Evolutionary conservation across 2,797 vertebrate species (phyloP).

Genomic region (Rhabdomys pumilio): DNA sequence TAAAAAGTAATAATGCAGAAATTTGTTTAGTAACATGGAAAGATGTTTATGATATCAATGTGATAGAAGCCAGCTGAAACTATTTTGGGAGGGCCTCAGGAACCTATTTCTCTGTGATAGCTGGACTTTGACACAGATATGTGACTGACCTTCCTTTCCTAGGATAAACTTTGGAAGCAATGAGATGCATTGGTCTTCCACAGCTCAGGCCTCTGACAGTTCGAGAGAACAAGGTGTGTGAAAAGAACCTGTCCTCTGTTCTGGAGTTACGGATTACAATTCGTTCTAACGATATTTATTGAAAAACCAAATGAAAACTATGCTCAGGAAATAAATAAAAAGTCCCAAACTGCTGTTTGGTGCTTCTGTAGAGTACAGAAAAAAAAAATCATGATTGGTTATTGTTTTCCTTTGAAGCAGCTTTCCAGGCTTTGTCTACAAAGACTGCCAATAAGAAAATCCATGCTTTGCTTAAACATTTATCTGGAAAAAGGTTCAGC

Average conservation of each 20-base stretch:
- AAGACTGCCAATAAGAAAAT: background rate
- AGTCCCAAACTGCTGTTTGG: background rate
- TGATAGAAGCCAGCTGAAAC: constrained; percentile 22
- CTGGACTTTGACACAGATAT: background rate
- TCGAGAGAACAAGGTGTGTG: background rate
- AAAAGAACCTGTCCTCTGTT: background rate
- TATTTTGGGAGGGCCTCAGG: background rate
- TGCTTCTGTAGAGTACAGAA: background rate
- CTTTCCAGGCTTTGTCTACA: background rate
- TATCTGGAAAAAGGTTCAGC: background rate
- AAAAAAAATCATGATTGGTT: background rate
- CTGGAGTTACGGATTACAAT: constrained; percentile 19
- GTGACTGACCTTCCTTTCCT: background rate
- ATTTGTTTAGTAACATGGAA: constrained; percentile 34
- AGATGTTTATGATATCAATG: constrained; percentile 13
- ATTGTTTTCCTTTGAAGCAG: constrained; percentile 28
- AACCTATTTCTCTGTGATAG: background rate
- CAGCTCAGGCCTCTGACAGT: background rate
- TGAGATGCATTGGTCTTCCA: constrained; percentile 15
- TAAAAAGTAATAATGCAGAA: constrained; percentile 45
- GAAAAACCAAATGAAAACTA: background rate
- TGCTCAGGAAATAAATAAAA: background rate
- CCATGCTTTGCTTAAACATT: background rate
- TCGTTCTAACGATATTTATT: constrained; percentile 41
- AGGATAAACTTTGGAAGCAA: background rate